Evolutionary conservation across 2,888 invertebrate genomes (phyloP), one percentile per base, ranked within the genome.

Genomic region (Drosophila flavopinicola): DNA sequence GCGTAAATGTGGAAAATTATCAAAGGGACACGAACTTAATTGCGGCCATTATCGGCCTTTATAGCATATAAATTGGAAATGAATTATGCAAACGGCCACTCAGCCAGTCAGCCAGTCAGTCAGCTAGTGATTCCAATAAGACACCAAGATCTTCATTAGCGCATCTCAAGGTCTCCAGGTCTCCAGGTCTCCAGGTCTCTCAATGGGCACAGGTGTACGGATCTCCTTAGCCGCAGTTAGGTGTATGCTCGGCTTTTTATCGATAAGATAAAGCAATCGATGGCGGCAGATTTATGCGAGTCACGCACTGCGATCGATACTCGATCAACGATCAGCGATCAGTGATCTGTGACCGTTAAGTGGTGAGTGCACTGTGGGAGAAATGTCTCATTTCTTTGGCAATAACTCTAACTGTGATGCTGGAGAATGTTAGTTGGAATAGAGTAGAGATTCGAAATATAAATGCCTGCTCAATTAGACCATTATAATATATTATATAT

Each of bases 11-110:
- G 72, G 69, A 74, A 82, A 84, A 86, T 88, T 83, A 85, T 85
- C 85, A 70, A 70, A 78, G 85, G 68, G 87, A 85, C 85, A 85
- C 88, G 88, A 84, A 88, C 88, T 85, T 85, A 85, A 88, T 88
- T 84, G 88, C 78, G 65, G 74, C 68, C 75, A 77, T 88, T 85
- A 85, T 88, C 85, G 79, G 60, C 24, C 74, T 87, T 78, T 68
- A 85, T 78, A 66, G 83, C 78, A 59, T 75, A 85, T 85, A 85
- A 82, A 87, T 84, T 85, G 83, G 64, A 73, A 84, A 72, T 86
- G 85, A 88, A 88, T 86, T 80, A 88, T 84, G 78, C 82, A 85
- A 84, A 74, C 70, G 63, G 29, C 13, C n/a, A n/a, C n/a, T n/a
- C n/a, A n/a, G n/a, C n/a, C n/a, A n/a, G n/a, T n/a, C n/a, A n/a